These are phyloP conservation scores for Amphiprion ocellaris DNA, from an alignment of 2,113 vertebrate species.

Conservation along the genomic window DNA sequence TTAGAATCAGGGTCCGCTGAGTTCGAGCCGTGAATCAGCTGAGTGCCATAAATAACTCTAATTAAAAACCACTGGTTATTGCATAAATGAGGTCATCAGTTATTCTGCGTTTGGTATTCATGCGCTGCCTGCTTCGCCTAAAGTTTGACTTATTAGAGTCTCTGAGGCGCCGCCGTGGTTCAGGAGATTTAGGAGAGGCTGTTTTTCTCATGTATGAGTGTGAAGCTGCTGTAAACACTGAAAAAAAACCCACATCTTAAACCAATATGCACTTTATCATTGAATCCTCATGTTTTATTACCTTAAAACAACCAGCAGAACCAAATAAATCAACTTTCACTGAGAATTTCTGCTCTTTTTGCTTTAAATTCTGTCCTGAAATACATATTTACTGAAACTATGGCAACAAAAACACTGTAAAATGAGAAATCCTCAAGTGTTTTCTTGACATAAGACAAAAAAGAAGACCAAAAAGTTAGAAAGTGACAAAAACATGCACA, in stretches of 20 bases:
- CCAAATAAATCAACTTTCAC: neutral
- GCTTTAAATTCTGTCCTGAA: too few species aligned
- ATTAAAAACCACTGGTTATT: constrained; percentile 80
- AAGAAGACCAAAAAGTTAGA: too few species aligned
- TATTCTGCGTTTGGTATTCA: constrained; percentile 83
- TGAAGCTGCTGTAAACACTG: constrained; percentile 6
- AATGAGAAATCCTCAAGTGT: too few species aligned
- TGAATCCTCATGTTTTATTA: neutral
- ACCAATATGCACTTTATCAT: neutral
- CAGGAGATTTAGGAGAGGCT: constrained; percentile 40
- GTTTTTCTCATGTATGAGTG: constrained; percentile 44
- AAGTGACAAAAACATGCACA: too few species aligned
- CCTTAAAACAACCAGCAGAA: neutral
- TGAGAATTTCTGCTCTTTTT: neutral
- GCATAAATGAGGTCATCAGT: constrained; percentile 85
- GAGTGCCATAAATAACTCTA: constrained; percentile 79
- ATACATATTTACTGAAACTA: too few species aligned
- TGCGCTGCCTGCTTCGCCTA: constrained; percentile 77
- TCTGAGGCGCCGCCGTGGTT: constrained; percentile 46
- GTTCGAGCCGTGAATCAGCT: constrained; percentile 77
- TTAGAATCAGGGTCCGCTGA: constrained; percentile 70
- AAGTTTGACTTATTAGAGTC: constrained; percentile 80
- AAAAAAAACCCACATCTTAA: neutral
- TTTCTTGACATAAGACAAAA: too few species aligned
- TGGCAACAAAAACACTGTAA: too few species aligned